A percentile compares a stretch with the other conserved stretches of the same genome.
Evolutionary conservation across 2,888 invertebrate species (phyloP).

Genomic region (Trichopoda pennipes): DNA sequence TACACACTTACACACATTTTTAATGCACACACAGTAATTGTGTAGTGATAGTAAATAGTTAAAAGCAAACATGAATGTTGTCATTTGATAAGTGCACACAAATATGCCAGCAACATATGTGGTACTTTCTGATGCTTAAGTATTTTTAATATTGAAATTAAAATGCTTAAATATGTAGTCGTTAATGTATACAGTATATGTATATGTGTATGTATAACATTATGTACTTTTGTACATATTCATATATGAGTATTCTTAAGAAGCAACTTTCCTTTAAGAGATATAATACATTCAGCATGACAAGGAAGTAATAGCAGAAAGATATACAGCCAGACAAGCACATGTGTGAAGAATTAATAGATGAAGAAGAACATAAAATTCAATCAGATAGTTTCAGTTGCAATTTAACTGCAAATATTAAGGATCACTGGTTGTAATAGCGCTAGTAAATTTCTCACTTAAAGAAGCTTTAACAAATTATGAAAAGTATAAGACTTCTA

Average conservation of each 20-base stretch:
- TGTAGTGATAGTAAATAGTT: constrained; percentile 47
- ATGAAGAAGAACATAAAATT: background rate
- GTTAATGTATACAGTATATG: background rate
- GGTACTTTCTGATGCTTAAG: constrained; percentile 54
- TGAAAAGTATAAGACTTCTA: no score
- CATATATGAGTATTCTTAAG: background rate
- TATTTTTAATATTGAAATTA: constrained; percentile 63
- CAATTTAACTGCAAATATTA: constrained; percentile 1
- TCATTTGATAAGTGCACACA: constrained; percentile 64
- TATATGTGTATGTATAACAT: background rate
- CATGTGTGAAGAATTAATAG: constrained; percentile 1
- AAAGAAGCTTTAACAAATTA: background rate
- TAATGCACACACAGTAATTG: constrained; percentile 4
- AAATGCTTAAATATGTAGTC: constrained; percentile 34
- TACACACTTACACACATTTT: background rate
- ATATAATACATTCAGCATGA: constrained; percentile 22
- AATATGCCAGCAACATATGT: constrained; percentile 63
- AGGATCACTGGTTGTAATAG: constrained; percentile 29
- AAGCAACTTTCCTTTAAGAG: constrained; percentile 16
- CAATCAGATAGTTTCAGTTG: constrained; percentile 29
- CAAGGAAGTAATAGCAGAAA: background rate
- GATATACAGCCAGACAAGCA: constrained; percentile 24
- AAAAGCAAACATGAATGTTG: constrained; percentile 52
- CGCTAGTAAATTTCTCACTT: constrained; percentile 8
- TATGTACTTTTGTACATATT: background rate